Evolutionary conservation across 2,888 invertebrate species (phyloP), one percentile per base, ranked within the genome.

Genomic region (Pteria penguin): DNA sequence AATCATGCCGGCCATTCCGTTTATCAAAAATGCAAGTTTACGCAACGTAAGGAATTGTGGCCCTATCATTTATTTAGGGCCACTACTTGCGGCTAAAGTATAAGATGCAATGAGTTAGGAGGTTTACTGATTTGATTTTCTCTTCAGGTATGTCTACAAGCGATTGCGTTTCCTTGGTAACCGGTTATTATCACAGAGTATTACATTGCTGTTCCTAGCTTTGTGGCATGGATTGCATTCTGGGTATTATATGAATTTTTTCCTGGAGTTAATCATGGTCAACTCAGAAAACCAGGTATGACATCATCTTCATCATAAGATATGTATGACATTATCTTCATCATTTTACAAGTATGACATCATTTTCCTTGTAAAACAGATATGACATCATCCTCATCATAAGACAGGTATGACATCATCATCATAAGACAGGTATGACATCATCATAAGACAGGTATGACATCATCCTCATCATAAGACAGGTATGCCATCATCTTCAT

Each of bases 221-320:
- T 89, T 98, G 0, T 99, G 99, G 99, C 99, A 99, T 92, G 99
- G 99, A 14, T 95, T 97, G 69, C 96, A 97, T 90, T 95, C 96
- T 11, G 98, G 99, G 0, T 99, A 99, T 90, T 99, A 98, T 91
- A 93, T 96, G 88, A 96, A 96, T 61, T 99, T 99, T 93, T 94
- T 96, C 74, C 95, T 97, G 92, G 99, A 99, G 90, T 98, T 97
- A 90, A 93, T 96, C 60, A 86, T 89, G 78, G 81, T 90, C 67
- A 88, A 87, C 69, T 84, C 86, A 45, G 91, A 91, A 79, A 80
- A 80, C 62, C 86, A 90, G 86, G 91, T 91, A 63, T 70, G 85
- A 27, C 24, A 8, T 32, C 27, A 31, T n/a, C 1, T 5, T 5
- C 5, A 22, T 4, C 36, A 11, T 24, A 11, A 31, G 29, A 18